Evolutionary conservation across 2,797 vertebrate genomes (phyloP).

Genomic region (Liparis tanakae): DNA sequence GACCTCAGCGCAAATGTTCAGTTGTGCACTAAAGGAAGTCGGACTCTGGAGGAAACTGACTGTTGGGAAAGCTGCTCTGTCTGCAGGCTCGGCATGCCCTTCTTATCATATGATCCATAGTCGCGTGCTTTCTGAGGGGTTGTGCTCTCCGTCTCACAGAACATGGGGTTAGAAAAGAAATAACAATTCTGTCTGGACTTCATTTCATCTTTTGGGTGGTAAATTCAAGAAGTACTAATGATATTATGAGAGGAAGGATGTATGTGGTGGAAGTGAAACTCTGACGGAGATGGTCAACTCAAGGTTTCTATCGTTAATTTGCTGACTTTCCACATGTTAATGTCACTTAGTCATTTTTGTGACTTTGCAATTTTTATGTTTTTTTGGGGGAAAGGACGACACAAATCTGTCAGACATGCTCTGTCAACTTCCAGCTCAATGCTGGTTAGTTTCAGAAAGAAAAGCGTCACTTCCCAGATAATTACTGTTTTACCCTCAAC

Average conservation of each 20-base stretch:
- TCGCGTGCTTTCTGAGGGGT: slow-evolving; percentile 45
- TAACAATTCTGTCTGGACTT: background rate
- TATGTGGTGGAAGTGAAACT: slow-evolving; percentile 58
- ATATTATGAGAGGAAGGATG: background rate
- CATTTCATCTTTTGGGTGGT: background rate
- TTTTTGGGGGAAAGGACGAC: background rate
- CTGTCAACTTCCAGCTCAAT: background rate
- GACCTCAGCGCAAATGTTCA: background rate
- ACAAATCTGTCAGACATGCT: slow-evolving; percentile 22
- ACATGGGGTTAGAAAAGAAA: background rate
- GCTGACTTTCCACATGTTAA: slow-evolving; percentile 29
- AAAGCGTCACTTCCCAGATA: background rate
- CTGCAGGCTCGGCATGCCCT: slow-evolving; percentile 9
- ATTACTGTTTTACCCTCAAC: slow-evolving; percentile 21
- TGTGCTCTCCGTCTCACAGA: background rate
- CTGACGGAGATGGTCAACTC: background rate
- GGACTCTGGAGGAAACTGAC: slow-evolving; percentile 30
- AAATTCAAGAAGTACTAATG: background rate
- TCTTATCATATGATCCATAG: slow-evolving; percentile 44
- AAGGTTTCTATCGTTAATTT: background rate
- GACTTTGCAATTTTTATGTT: slow-evolving; percentile 9
- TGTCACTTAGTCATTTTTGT: slow-evolving; percentile 45
- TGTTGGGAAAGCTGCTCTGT: slow-evolving; percentile 15
- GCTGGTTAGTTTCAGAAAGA: background rate
- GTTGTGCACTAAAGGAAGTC: slow-evolving; percentile 10